Evolutionary conservation across 2,888 invertebrate species (phyloP), one percentile per base, ranked within the genome.

Genomic region (Patella ulyssiponensis): DNA sequence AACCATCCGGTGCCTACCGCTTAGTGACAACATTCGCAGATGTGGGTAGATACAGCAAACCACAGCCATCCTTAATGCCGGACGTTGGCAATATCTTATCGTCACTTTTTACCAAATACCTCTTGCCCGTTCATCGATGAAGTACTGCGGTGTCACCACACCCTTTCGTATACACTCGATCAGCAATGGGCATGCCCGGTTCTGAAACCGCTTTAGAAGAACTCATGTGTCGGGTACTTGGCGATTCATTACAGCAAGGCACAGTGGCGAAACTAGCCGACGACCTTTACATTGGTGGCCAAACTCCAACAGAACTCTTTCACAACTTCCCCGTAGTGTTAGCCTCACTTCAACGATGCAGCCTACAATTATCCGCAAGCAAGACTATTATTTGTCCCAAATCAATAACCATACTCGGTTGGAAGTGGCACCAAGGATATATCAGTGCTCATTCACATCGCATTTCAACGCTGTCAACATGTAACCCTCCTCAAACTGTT

Each of bases 151-250:
- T 3, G 81, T 86, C 12, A 81, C 77, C 9, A 86, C 84, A 2
- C 86, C 83, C 71, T 86, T 79, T 73, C 15, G 83, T 85, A 0
- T 86, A 85, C 20, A 77, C 76, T 3, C 27, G 83, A n/a, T 81
- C 77, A 69, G 83, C 83, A 4, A 85, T 83, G 83, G 85, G 86
- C 5, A 85, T 85, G 83, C 86, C 83, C 2, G 82, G 83, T 3
- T 83, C 83, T 20, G 84, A 86, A 79, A 86, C 83, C 1, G 82
- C 79, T n/a, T 75, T 85, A 0, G 84, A 85, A 44, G 86, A 86
- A 33, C 33, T 33, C 33, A 33, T 33, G 33, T 33, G 33, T 33
- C 33, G 33, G 17, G 80, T 84, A 2, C 71, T 81, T 3, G 82
- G 80, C 12, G 72, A 79, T 53, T 70, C 79, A 3, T 27, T 81